A percentile compares a stretch with the other conserved stretches of the same genome.
Evolutionary conservation across 2,797 vertebrate genomes (phyloP).

Genomic region (Gymnodraco acuticeps): DNA sequence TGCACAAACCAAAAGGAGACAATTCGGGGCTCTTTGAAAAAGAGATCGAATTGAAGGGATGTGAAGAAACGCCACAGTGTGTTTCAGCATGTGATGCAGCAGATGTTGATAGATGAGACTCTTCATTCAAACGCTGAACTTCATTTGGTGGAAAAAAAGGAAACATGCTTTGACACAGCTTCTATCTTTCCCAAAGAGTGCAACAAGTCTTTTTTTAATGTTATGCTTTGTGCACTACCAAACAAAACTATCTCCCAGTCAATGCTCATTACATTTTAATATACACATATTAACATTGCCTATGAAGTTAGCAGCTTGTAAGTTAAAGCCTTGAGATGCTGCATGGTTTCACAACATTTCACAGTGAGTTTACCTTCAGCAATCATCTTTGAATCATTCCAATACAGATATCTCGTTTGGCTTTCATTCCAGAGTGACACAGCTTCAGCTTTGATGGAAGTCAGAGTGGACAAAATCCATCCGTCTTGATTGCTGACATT

Average conservation of each 20-base stretch:
- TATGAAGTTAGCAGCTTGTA: constrained; percentile 18
- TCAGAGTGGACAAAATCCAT: constrained; percentile 30
- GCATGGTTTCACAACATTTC: constrained; percentile 36
- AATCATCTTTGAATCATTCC: constrained; percentile 9
- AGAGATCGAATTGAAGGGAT: constrained; percentile 21
- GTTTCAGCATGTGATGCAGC: constrained; percentile 4
- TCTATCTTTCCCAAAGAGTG: constrained; percentile 21
- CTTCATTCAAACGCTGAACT: constrained; percentile 39
- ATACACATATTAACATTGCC: constrained; percentile 56
- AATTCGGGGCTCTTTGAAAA: constrained; percentile 2
- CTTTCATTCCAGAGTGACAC: constrained; percentile 35
- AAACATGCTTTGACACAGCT: constrained; percentile 1
- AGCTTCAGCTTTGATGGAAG: constrained; percentile 21
- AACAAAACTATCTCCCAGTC: constrained; percentile 47
- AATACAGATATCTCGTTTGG: constrained; percentile 26
- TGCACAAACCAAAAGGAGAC: constrained; percentile 2
- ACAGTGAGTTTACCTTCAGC: constrained; percentile 38
- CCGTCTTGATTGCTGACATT: constrained; percentile 35
- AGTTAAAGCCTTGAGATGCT: constrained; percentile 33
- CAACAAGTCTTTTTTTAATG: constrained; percentile 53
- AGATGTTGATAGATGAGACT: constrained; percentile 40
- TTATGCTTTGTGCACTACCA: constrained; percentile 63
- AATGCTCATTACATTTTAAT: constrained; percentile 57
- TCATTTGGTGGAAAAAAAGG: constrained; percentile 4
- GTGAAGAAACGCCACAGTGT: constrained; percentile 13